Evolutionary conservation across 2,797 vertebrate genomes (phyloP), one percentile per base, ranked within the genome.

Genomic region (Micromesistius poutassou): DNA sequence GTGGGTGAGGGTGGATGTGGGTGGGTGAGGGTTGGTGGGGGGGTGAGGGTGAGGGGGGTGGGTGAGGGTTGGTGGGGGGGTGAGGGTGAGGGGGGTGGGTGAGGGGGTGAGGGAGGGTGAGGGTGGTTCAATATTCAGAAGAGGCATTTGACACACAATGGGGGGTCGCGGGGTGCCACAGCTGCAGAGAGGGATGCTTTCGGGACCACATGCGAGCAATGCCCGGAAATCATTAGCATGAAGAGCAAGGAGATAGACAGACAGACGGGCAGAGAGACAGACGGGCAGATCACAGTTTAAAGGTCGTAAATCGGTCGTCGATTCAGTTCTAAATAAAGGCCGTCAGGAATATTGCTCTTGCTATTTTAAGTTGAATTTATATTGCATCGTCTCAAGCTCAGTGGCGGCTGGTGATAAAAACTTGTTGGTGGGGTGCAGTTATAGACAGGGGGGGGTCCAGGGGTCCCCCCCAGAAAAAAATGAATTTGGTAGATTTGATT

Each of bases 71-170:
- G 86, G 90, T 92, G 85, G 90, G 89, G 88, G 92, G 55, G 6
- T 6, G 55, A 62, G 55, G 46, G 5, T 10, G 4, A 50, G 55
- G 55, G 55, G 3, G 46, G 22, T 62, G 55, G 55, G n/a, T 22
- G 2, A 0, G 46, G 46, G 14, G 88, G 89, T 86, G 77, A 19
- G 19, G 22, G 46, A 16, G 1, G 46, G 19, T 62, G 55, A 22
- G 8, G 55, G 55, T 90, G 85, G 91, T 93, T 91, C 88, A 93
- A 90, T 92, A 94, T 93, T 93, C 91, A 93, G 81, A 80, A 89
- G 87, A 92, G 91, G 83, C 91, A 93, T 93, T 92, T 93, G 90
- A 86, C 83, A 79, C 90, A 42, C 88, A 42, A 71, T 87, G 83
- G 89, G 90, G 82, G 90, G 76, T 82, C 40, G 5, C 74, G 76